phyloP scores from a whole-genome alignment of 2,888 invertebrate genomes.

The Cremastinae sp. region DNA sequence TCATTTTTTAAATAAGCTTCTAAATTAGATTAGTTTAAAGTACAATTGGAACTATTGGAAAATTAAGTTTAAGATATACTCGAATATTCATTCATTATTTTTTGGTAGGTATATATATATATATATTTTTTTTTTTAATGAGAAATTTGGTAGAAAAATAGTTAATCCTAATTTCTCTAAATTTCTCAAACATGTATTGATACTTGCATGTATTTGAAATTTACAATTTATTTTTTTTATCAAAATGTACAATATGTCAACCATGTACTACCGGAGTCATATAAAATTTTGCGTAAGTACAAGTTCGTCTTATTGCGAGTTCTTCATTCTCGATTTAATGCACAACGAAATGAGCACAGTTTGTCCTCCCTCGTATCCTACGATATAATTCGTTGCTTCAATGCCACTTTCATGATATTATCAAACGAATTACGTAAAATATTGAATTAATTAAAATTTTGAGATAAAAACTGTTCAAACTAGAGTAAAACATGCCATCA shows the following conservation, averaged over 20 bases:
- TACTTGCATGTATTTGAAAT: constrained; percentile 31
- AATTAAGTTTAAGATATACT: no score
- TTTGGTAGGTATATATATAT: no score
- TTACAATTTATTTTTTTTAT: constrained; percentile 52
- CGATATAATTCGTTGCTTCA: background rate
- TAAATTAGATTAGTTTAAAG: no score
- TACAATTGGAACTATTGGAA: no score
- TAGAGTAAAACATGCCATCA: no score
- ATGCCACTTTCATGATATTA: constrained; percentile 2
- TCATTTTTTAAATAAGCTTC: no score
- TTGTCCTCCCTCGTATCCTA: constrained; percentile 7
- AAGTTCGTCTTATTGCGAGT: constrained; percentile 19
- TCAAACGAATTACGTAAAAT: constrained; percentile 35
- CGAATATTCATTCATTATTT: no score
- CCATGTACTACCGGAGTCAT: constrained; percentile 24
- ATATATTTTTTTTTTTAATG: no score
- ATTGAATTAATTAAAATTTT: background rate
- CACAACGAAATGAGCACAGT: constrained; percentile 14
- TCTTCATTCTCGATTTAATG: constrained; percentile 10
- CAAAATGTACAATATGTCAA: constrained; percentile 39
- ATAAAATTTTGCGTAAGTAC: constrained; percentile 29
- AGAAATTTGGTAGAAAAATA: no score
- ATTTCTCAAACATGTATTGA: no score
- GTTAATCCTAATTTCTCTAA: no score
- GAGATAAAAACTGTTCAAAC: background rate